Evolutionary conservation across 2,113 vertebrate genomes (phyloP), one percentile per base, ranked within the genome.

Genomic region (Ochotona curzoniae): DNA sequence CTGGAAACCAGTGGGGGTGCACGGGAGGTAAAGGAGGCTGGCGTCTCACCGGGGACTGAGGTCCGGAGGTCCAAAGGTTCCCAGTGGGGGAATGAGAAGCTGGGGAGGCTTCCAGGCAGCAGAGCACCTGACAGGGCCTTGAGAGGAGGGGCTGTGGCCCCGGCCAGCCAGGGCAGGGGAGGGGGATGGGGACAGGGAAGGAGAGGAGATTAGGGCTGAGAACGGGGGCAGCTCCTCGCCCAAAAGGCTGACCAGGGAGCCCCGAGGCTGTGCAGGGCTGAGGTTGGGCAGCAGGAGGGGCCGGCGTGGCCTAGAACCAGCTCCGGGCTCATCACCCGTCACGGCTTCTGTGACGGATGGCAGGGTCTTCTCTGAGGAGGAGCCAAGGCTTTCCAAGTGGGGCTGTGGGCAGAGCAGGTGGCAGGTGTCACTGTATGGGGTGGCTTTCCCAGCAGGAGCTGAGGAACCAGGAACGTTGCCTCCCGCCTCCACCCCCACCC

Each of bases 21-120:
- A 69, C 57, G 87, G 80, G 64, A 74, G 51, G 80, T 54, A 94
- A 51, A n/a, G 51, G 80, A 93, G 92, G 95, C 88, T 95, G 94
- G 93, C 63, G 1, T 95, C 89, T 97, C 96, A 99, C 99, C 99
- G 99, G 94, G 99, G 99, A 87, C 99, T 99, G 93, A 99, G 98
- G 93, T 99, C 98, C 1, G 98, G 98, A 28, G 99, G 98, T 47
- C 98, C 99, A 8, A 89, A 96, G 49, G 98, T 96, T 83, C 98
- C 98, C 89, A 99, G 90, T 18, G 98, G 98, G 2, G 98, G 98
- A 94, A 99, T 98, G 86, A 99, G 98, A 54, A 99, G 98, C 92
- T 98, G 99, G 90, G 98, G 96, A 0, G 98, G 98, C 75, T 97
- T 98, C 94, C 97, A 96, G 32, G 91, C 87, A 54, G 91, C 90